Evolutionary conservation across 2,113 vertebrate genomes (phyloP).

Genomic region (Sigmodon hispidus): DNA sequence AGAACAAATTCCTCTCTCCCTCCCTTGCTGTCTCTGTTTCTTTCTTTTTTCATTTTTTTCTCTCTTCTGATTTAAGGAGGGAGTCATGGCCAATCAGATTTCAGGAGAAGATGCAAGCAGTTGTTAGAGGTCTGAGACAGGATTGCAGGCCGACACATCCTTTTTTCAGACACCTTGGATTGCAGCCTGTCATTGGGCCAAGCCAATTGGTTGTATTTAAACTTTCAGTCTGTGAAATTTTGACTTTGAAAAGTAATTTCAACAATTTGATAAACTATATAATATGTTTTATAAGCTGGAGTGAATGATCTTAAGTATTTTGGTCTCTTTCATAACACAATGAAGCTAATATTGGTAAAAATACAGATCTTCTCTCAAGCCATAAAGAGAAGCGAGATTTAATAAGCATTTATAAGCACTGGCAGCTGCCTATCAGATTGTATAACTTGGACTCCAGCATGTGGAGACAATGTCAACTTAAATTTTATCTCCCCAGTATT

Average conservation of each 20-base stretch:
- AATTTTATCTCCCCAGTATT: conserved; percentile 87
- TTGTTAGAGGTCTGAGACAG: neutral
- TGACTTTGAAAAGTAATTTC: conserved; percentile 87
- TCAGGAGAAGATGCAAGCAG: neutral
- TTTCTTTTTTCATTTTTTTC: neutral
- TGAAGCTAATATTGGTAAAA: conserved; percentile 90
- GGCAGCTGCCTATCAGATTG: conserved; percentile 91
- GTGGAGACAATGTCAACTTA: conserved; percentile 88
- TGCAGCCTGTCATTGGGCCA: conserved; percentile 38
- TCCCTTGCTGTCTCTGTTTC: neutral
- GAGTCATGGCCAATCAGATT: neutral
- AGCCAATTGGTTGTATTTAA: conserved; percentile 63
- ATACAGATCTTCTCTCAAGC: conserved; percentile 87
- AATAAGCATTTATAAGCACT: conserved; percentile 90
- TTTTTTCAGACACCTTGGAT: neutral
- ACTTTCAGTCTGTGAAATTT: conserved; percentile 82
- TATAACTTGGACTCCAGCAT: conserved; percentile 83
- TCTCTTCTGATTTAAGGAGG: neutral
- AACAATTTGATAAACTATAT: conserved; percentile 89
- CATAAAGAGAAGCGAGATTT: conserved; percentile 88
- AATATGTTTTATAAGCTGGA: conserved; percentile 88
- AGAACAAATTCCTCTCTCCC: neutral
- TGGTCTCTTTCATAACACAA: conserved; percentile 89
- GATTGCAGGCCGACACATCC: neutral
- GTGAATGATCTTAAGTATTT: conserved; percentile 88